Evolutionary conservation across 2,888 invertebrate genomes (phyloP), one percentile per base, ranked within the genome.

Genomic region (Drosophila lacicola): DNA sequence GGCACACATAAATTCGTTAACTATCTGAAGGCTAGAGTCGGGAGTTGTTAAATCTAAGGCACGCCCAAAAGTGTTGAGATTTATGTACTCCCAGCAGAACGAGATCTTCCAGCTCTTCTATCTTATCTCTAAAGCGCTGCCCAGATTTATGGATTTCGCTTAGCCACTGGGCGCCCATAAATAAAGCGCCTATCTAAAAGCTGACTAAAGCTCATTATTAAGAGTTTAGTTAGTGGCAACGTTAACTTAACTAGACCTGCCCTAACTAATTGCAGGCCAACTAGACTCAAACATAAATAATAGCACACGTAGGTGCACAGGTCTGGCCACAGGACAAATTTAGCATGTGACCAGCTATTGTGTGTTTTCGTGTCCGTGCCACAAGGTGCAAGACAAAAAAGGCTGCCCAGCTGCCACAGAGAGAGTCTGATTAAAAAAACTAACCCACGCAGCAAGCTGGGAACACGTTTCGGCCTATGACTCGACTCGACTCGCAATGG

Each of bases 81-180:
- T 17, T 46, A 54, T 36, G 44, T 9, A 41, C 41, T 14, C 17
- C 41, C 0, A 11, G 13, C 10, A 36, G 17, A 17, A 0, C 36
- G 36, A 13, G 10, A 11, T 36, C 29, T 29, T 2, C 29, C 29
- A 29, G 25, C 25, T 8, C 8, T 8, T 8, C 8, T 8, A 29
- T 8, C 11, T 56, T 60, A 87, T 78, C 88, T 68, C 0, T 47
- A 64, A 71, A 58, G 82, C 69, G 60, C 47, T 53, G 46, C 25
- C 44, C 58, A 87, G 85, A 88, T 88, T 87, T 85, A 83, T 83
- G 71, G 82, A 88, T 77, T 50, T 37, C n/a, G 29, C 73, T 55
- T 49, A 25, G 41, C 33, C 53, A 58, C 25, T 45, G 36, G 58
- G 47, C 56, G 70, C 47, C 65, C 65, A 62, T 78, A 74, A 74